Evolutionary conservation across 2,113 vertebrate genomes (phyloP).

Genomic region (Micronycteris hirsuta): DNA sequence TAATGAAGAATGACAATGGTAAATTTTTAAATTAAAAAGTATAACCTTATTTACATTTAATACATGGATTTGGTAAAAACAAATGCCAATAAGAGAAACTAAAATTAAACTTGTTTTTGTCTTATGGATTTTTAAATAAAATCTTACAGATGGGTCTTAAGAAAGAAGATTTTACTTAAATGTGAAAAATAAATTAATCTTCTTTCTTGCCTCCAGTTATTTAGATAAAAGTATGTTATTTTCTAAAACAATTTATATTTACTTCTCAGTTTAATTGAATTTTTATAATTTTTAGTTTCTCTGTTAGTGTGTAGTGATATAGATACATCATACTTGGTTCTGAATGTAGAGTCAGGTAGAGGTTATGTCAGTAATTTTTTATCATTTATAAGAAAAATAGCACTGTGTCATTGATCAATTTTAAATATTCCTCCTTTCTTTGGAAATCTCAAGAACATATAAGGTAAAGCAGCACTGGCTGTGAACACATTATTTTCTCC

Average conservation of each 20-base stretch:
- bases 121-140: background rate
- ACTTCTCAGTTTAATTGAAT: slow-evolving; percentile 12
- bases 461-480: background rate
- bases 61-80: background rate
- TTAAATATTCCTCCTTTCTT: background rate
- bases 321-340: background rate
- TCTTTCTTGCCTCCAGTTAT: background rate
- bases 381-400: background rate
- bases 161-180: background rate
- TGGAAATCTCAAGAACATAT: background rate
- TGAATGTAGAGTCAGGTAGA: background rate
- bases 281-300: slow-evolving; percentile 8
- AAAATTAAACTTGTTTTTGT: background rate
- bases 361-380: background rate
- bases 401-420: background rate
- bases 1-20: background rate
- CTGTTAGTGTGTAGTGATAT: background rate
- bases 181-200: background rate
- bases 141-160: background rate
- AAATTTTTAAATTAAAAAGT: background rate
- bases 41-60: background rate
- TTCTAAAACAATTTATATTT: background rate
- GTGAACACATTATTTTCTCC: background rate
- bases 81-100: background rate
- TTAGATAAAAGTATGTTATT: background rate